Base-by-base conservation (phyloP, 2,888 invertebrate genomes). In the Toxonevra muliebris region DNA sequence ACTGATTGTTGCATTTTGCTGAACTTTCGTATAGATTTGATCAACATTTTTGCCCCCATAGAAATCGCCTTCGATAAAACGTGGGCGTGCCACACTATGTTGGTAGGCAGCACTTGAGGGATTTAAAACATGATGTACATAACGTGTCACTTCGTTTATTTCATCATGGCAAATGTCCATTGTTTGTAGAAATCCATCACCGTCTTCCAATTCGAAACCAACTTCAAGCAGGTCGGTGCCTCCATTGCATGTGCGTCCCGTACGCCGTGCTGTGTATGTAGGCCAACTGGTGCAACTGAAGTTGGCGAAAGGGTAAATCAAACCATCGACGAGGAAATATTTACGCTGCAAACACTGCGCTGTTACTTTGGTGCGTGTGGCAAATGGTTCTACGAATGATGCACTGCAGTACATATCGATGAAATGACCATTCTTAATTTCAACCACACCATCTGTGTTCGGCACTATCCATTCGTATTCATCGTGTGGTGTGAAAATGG, bases 401-500 rank as follows among this genome's bases (percentile, higher is more conserved):
- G 76, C 66, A 41, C 72, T 74, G 68, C 84, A 85, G 45, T 80
- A 80, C 62, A 84, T 70, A 15, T 85, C 83, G 19, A 84, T 74
- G 41, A 75, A 66, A 9, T 76, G 68, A 1, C 80, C 80, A 12
- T 77, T 71, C 0, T 72, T 67, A 0, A 84, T 62, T 5, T 68
- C 71, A 8, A 81, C 78, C 4, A 74, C 13, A 1, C 84, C 82
- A 8, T 70, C 54, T 3, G 76, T 50, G 13, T 77, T 74, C 2
- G 84, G 82, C n/a, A 75, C 40, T 3, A 82, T 48, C 74, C 82
- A 79, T 12, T 76, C 74, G 0, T 74, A 73, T 1, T 79, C 77
- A 0, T 86, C 85, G 2, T 84, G 79, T 50, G 81, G 83, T 0
- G 90, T 79, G 69, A 89, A 86, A 15, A 91, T 82, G 0, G 90